Base-by-base conservation (phyloP, 2,797 vertebrate species). In the Chelonia mydas region DNA sequence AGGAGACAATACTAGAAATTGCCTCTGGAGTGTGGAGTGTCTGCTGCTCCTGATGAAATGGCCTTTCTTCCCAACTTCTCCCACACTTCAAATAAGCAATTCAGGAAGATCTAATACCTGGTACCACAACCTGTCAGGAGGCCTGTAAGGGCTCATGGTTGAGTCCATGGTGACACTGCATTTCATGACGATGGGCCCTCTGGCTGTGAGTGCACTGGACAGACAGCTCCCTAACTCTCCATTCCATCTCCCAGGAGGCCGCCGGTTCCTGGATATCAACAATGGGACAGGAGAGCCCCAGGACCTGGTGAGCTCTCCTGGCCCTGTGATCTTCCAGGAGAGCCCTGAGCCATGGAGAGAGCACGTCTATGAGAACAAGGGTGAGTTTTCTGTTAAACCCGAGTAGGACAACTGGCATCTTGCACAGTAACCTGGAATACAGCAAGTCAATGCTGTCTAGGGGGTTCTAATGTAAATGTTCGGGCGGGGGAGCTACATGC, bases 241-340 rank as follows among this genome's bases (percentile, higher is more conserved):
- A 74, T 3, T 37, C 47, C 1, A 11, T 16, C 3, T 5, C 33
- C 5, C 92, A 98, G 97, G 97, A 47, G 84, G 0, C 0, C 94
- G 90, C 0, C 87, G 94, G 12, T 89, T 90, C 11, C 50, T 0
- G 0, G 12, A 31, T 5, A 27, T 10, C 41, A 1, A 55, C 21
- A 15, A 28, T 1, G 49, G 17, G 4, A 77, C 2, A 3, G 15
- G 11, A 0, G 11, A 13, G 11, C 55, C 37, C 4, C 3, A 0
- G 53, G 68, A 79, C 33, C 86, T 15, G 0, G 94, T 91, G 81
- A 95, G 93, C 79, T 98, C 98, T 41, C 85, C 49, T 3, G 97
- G 97, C 57, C 2, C 19, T 1, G 2, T 98, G 6, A 2, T 83
- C 50, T 88, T 98, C 59, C 84, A 95, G 0, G 87, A 90, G 5